Evolutionary conservation across 37 sponge, comb jelly and placozoan genomes (phyloP).

Genomic region (Amphimedon queenslandica): DNA sequence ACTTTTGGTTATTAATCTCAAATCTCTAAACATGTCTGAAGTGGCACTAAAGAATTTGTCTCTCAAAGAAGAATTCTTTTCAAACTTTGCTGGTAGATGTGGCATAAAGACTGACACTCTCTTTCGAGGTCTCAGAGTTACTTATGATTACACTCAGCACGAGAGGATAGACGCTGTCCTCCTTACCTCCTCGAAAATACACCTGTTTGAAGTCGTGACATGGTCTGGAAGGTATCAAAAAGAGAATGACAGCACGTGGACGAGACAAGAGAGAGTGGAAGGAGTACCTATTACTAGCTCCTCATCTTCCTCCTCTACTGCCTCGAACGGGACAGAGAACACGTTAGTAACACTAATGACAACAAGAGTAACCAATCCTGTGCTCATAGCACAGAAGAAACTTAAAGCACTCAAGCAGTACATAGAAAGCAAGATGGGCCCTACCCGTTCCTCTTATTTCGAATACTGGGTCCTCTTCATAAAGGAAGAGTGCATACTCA

Average conservation of each 20-base stretch:
- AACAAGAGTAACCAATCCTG: not conserved
- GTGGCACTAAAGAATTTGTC: not conserved
- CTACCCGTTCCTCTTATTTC: not conserved
- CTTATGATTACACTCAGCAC: not conserved
- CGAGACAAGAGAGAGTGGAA: not conserved
- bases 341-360: not conserved
- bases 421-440: not conserved
- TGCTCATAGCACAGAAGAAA: not conserved
- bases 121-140: not conserved
- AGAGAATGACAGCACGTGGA: not conserved
- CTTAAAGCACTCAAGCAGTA: not conserved
- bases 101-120: not conserved
- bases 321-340: not conserved
- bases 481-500: not conserved
- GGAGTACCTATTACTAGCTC: not conserved
- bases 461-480: not conserved
- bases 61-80: not conserved
- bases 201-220: not conserved
- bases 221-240: not conserved
- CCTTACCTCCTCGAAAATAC: not conserved
- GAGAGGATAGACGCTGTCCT: not conserved
- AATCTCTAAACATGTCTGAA: too few relatives aligned
- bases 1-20: too few relatives aligned
- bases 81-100: not conserved
- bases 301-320: not conserved